Evolutionary conservation across 2,888 invertebrate species (phyloP).

Genomic region (Phymatocera aterrima): DNA sequence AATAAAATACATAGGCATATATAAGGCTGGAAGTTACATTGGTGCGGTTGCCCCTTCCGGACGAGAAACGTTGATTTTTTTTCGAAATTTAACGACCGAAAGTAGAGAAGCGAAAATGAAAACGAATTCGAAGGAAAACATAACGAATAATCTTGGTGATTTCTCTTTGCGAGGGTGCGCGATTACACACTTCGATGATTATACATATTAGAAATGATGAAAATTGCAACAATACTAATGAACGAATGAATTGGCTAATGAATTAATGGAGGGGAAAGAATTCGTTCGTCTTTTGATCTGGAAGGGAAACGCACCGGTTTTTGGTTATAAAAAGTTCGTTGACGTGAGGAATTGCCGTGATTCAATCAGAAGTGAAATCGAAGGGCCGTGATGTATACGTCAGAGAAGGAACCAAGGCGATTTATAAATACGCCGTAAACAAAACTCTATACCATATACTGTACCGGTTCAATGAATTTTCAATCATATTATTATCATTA

Average conservation of each 20-base stretch:
- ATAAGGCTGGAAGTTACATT: slow-evolving; percentile 66
- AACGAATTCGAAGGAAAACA: background rate
- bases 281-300: slow-evolving; percentile 58
- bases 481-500: slow-evolving; percentile 40
- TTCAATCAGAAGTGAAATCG: slow-evolving; percentile 43
- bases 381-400: slow-evolving; percentile 17
- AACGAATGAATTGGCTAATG: slow-evolving; percentile 7
- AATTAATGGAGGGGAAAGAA: background rate
- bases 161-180: too few relatives aligned
- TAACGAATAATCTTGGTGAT: too few relatives aligned
- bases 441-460: slow-evolving; percentile 11
- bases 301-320: slow-evolving; percentile 68
- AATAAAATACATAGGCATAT: slow-evolving; percentile 70
- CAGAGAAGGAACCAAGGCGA: background rate
- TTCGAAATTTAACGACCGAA: background rate
- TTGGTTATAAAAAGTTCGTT: slow-evolving; percentile 67
- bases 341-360: slow-evolving; percentile 72
- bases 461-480: slow-evolving; percentile 26
- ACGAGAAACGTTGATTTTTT: background rate
- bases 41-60: slow-evolving; percentile 63
- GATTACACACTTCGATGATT: too few relatives aligned
- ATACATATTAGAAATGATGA: too few relatives aligned
- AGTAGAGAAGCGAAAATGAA: background rate
- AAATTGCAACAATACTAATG: background rate
- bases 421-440: background rate